Evolutionary conservation across 2,888 invertebrate species (phyloP).

Genomic region (Hololepta plana): DNA sequence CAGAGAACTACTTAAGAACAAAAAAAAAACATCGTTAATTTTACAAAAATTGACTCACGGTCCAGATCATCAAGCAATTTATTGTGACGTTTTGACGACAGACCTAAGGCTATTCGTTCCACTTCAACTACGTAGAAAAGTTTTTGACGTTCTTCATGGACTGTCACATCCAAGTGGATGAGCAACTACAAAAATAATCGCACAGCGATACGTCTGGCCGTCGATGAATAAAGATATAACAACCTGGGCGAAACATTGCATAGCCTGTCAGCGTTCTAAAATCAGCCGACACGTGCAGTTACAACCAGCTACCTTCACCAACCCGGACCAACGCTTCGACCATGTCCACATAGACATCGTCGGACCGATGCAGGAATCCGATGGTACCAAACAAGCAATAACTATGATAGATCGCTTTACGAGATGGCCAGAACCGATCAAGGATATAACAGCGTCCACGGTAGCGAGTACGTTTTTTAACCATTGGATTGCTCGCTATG

Average conservation of each 20-base stretch:
- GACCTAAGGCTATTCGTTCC: conserved; percentile 10
- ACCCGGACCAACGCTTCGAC: conserved; percentile 15
- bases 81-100: conserved; percentile 6
- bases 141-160: conserved; percentile 9
- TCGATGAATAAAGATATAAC: conserved; percentile 13
- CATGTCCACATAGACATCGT: conserved; percentile 20
- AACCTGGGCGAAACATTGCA: conserved; percentile 16
- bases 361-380: conserved; percentile 15
- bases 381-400: conserved; percentile 17
- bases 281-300: conserved; percentile 13
- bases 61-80: conserved; percentile 3
- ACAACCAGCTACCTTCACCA: conserved; percentile 10
- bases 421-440: conserved; percentile 13
- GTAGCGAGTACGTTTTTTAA: conserved; percentile 6
- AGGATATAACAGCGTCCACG: conserved; percentile 12
- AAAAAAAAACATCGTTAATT: conserved; percentile 2
- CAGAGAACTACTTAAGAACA: conserved; percentile 5
- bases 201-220: conserved; percentile 14
- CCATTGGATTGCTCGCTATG: conserved; percentile 8
- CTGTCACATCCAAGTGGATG: conserved; percentile 11
- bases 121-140: conserved; percentile 7
- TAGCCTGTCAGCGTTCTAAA: conserved; percentile 17
- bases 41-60: conserved; percentile 4
- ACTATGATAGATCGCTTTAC: conserved; percentile 17
- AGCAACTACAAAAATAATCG: conserved; percentile 11